Base-by-base conservation (phyloP, 2,113 vertebrate species). In the Probosciger aterrimus region DNA sequence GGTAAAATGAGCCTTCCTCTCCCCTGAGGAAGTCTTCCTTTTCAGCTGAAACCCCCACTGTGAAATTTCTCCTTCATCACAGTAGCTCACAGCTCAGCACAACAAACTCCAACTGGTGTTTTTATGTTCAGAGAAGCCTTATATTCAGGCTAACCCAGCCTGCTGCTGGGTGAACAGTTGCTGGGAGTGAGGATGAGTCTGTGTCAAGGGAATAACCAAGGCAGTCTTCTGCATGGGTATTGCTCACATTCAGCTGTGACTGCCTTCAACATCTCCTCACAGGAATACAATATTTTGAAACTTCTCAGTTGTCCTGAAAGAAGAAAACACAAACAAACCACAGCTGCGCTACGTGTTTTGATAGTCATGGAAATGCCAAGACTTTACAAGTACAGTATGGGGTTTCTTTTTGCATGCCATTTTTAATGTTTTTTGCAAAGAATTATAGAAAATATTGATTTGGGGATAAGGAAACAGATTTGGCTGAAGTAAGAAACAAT, bases 131-230 rank as follows among this genome's bases (percentile, higher is more conserved):
- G 60, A 67, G 55, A n/a, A 82, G 69, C 31, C 6, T 46, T 64
- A 10, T 30, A 9, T 12, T 16, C 10, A 37, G n/a, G 65, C 37
- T 28, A 43, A 16, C 11, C 28, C 31, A 77, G 33, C 24, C 43
- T 41, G 55, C n/a, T 53, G 44, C 63, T 7, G 69, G 22, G 52
- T 63, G 50, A 41, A 41, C 37, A 77, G 64, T 24, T 16, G 17
- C 41, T 0, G 0, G 47, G 19, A 18, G 5, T 0, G 5, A 69
- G 49, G 55, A 8, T 5, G 16, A 76, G n/a, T n/a, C 50, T 9
- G 19, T 28, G 17, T 8, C 1, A 4, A 20, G 53, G 77, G 60
- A 71, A 25, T 37, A 47, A 53, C 37, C 10, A 2, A 0, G 0
- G 9, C 0, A 0, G 5, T 10, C 55, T 35, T 49, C 43, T 39